Base-by-base conservation (phyloP, 1,140 invertebrate genomes). In the Microplitis demolitor region DNA sequence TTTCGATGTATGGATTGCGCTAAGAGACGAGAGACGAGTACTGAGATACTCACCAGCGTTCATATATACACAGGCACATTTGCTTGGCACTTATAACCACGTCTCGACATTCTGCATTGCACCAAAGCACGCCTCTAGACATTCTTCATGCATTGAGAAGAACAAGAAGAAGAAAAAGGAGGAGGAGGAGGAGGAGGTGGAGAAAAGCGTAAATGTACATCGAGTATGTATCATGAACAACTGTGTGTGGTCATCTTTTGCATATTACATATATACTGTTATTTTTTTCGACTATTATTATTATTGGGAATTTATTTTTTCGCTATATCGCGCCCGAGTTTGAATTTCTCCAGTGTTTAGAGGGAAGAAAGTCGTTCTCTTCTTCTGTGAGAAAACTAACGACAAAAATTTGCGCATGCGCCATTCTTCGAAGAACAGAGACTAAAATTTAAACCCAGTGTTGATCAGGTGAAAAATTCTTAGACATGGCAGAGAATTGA, bases 41-140 rank as follows among this genome's bases (percentile, higher is more conserved):
- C 6, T 45, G 39, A 45, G 39, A 45, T 6, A 45, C 11, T 11
- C 39, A 45, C 39, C 39, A 45, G 39, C 54, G 24, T 56, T 60
- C 64, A 39, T 50, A 66, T 53, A 58, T 2, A 66, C 35, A 39
- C 35, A 69, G 54, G 31, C 63, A 66, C 53, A 51, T 58, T 66
- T 66, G 35, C 66, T 50, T 67, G 53, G 35, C 54, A 66, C 70
- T 64, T 66, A 66, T 66, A 72, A 72, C n/a, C 63, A 51, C 39
- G 37, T 70, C 60, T 63, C 69, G 35, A 66, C 61, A 66, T 71
- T 71, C 61, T 71, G 69, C 61, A 54, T 53, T 66, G n/a, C 62
- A 58, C 50, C 56, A 63, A 70, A 70, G 58, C 24, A 63, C 69
- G 51, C 69, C 62, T 71, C 39, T 71, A 66, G 13, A 53, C 34